These are phyloP conservation scores for Mus pahari DNA, from an alignment of 2,113 vertebrate genomes.

Conservation along the genomic window DNA sequence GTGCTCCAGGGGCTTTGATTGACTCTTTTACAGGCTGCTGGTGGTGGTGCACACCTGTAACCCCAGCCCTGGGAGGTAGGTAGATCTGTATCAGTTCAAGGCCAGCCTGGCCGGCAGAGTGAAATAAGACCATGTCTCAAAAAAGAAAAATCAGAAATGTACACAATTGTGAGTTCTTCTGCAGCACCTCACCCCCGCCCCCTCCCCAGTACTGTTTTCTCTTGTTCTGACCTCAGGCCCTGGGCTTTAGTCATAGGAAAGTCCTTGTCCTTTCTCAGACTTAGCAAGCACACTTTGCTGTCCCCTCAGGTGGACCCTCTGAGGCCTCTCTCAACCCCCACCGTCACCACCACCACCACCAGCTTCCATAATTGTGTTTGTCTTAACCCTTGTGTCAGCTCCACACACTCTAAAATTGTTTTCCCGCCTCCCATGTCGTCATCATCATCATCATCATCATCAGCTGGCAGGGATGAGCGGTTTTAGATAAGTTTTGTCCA, in stretches of 20 bases:
- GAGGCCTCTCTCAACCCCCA: neutral
- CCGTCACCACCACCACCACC: neutral
- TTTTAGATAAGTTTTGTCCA: neutral
- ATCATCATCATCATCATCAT: too few species aligned
- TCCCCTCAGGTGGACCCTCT: neutral
- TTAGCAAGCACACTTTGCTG: neutral
- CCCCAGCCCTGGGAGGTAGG: neutral
- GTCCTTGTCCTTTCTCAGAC: neutral
- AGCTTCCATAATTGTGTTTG: neutral
- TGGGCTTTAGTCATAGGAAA: neutral
- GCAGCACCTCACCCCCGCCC: neutral
- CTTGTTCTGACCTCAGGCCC: neutral
- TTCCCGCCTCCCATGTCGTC: neutral
- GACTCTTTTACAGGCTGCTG: neutral
- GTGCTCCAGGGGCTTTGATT: too few species aligned
- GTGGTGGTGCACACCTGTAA: neutral
- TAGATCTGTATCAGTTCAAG: too few species aligned
- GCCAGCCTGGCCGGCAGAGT: too few species aligned
- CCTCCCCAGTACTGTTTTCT: neutral
- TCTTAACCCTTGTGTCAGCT: neutral
- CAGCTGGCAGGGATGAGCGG: neutral
- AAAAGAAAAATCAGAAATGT: neutral
- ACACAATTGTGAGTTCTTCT: neutral
- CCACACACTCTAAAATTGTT: neutral
- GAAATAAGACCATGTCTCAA: too few species aligned